A percentile compares a stretch with the other conserved stretches of the same genome.
These are phyloP conservation scores for Menidia beryllina DNA, from an alignment of 2,113 vertebrate genomes.

Conservation along the genomic window DNA sequence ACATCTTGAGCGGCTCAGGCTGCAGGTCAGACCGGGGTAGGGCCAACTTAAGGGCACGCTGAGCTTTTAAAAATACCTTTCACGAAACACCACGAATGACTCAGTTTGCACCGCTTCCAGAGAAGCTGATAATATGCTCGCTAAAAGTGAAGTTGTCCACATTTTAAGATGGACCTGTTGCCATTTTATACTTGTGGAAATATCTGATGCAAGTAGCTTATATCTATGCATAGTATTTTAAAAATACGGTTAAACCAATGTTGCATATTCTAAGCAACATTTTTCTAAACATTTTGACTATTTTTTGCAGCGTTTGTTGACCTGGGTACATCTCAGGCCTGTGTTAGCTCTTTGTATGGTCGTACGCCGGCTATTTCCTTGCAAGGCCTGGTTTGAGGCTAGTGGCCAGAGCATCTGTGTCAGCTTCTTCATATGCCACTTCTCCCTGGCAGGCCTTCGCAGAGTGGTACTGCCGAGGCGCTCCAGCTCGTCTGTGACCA, in stretches of 20 bases:
- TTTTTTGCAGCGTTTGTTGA: slow-evolving; percentile 26
- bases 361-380: slow-evolving; percentile 56
- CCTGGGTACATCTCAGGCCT: slow-evolving; percentile 10
- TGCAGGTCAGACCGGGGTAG: too few relatives aligned
- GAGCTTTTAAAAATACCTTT: slow-evolving; percentile 1
- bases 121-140: too few relatives aligned
- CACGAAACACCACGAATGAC: background rate
- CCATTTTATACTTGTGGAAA: too few relatives aligned
- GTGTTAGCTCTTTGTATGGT: slow-evolving; percentile 19
- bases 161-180: too few relatives aligned
- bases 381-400: slow-evolving; percentile 48
- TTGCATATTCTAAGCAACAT: too few relatives aligned
- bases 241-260: too few relatives aligned
- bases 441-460: slow-evolving; percentile 51
- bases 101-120: background rate
- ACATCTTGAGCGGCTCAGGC: background rate
- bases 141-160: too few relatives aligned
- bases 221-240: too few relatives aligned
- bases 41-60: background rate
- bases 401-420: slow-evolving; percentile 66
- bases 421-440: slow-evolving; percentile 51
- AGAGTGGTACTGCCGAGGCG: slow-evolving; percentile 72
- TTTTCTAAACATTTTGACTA: too few relatives aligned
- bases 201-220: too few relatives aligned
- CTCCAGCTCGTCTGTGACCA: slow-evolving; percentile 71